phyloP scores from a whole-genome alignment of 1,140 invertebrate genomes.

The Rhynchophorus ferrugineus region DNA sequence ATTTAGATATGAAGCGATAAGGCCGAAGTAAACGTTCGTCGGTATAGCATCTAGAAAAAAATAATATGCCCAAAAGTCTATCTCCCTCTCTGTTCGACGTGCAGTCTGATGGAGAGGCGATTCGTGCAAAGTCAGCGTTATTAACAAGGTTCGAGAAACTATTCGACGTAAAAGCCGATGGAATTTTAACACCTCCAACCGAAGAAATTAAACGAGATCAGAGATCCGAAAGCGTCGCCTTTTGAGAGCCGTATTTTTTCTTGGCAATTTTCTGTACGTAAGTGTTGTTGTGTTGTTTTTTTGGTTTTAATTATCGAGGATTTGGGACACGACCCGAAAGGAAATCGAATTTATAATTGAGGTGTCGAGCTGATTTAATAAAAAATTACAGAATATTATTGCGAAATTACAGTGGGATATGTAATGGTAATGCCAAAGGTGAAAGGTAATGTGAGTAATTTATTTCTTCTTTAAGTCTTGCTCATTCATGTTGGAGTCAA shows the following conservation, averaged over 20 bases:
- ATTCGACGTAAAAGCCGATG: conserved; percentile 21
- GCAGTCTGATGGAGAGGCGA: background rate
- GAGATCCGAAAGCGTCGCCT: background rate
- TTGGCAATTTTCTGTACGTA: background rate
- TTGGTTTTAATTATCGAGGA: too few relatives aligned
- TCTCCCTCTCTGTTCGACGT: background rate
- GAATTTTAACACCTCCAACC: background rate
- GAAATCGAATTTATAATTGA: too few relatives aligned
- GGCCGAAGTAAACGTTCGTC: background rate
- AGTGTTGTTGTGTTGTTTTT: background rate
- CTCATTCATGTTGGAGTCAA: too few relatives aligned
- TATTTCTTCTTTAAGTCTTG: too few relatives aligned
- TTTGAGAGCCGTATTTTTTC: background rate
- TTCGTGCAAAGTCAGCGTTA: conserved; percentile 39
- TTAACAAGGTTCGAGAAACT: conserved; percentile 40
- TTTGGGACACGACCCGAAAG: too few relatives aligned
- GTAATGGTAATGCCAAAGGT: too few relatives aligned
- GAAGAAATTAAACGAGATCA: background rate
- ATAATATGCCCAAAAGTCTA: background rate
- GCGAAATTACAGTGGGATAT: too few relatives aligned
- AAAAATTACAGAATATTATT: too few relatives aligned
- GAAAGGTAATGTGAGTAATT: too few relatives aligned
- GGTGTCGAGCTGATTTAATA: too few relatives aligned
- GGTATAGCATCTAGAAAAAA: too few relatives aligned
- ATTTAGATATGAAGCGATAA: background rate